These are phyloP conservation scores for Rhopilema esculentum DNA, from an alignment of 30 jellyfish, hydroid and myxozoan species.

Conservation along the genomic window DNA sequence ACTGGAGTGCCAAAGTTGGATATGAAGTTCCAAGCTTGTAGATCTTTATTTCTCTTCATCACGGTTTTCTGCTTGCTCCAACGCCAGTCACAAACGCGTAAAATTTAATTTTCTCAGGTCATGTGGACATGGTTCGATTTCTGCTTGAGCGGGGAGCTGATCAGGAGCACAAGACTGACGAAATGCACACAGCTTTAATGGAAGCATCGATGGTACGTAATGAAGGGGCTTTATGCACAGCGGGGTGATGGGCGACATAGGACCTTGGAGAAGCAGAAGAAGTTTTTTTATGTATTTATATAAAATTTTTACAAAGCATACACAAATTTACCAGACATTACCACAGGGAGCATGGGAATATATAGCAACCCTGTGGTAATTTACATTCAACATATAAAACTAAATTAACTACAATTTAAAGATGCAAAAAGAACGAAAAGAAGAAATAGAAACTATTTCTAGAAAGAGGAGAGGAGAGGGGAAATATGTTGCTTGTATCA, in stretches of 20 bases:
- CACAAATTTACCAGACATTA: too few relatives aligned
- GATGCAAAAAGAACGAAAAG: too few relatives aligned
- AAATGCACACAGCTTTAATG: conserved; percentile 99
- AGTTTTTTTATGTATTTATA: not conserved
- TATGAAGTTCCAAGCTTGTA: not conserved
- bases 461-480: too few relatives aligned
- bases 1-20: too few relatives aligned
- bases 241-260: not conserved
- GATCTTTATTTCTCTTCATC: not conserved
- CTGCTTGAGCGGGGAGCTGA: conserved; percentile 97
- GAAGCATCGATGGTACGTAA: conserved; percentile 97
- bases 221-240: not conserved
- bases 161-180: conserved; percentile 98
- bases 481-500: too few relatives aligned
- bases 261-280: not conserved
- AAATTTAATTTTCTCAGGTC: conserved; percentile 58
- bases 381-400: too few relatives aligned
- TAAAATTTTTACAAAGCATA: too few relatives aligned
- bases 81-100: not conserved
- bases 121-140: conserved; percentile 92
- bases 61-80: not conserved
- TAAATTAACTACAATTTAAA: too few relatives aligned
- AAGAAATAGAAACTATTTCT: too few relatives aligned
- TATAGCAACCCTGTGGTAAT: too few relatives aligned
- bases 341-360: too few relatives aligned